Evolutionary conservation across 2,797 vertebrate genomes (phyloP).

Genomic region (Betta splendens): DNA sequence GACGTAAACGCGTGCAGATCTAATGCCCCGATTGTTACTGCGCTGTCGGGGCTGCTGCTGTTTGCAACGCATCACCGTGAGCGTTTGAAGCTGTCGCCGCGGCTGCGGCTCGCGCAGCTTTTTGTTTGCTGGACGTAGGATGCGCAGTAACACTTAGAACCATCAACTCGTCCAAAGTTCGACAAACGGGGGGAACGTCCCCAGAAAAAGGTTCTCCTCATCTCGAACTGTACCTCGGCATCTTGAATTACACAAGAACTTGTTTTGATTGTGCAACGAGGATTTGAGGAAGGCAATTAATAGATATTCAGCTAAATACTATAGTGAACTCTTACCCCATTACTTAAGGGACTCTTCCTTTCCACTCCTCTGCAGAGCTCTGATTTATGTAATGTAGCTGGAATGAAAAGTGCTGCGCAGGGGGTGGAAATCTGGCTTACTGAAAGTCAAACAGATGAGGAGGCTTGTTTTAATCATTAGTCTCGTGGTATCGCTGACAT

Average conservation of each 20-base stretch:
- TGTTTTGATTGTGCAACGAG: slow-evolving; percentile 67
- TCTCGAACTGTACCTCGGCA: slow-evolving; percentile 34
- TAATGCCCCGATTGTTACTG: not conserved
- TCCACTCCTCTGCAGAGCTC: slow-evolving; percentile 58
- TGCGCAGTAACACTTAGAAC: slow-evolving; percentile 11
- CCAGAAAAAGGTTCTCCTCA: slow-evolving; percentile 11
- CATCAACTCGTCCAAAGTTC: slow-evolving; percentile 27
- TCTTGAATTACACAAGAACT: slow-evolving; percentile 54
- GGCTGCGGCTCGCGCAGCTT: slow-evolving; percentile 12
- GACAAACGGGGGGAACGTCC: slow-evolving; percentile 27
- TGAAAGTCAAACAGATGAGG: slow-evolving; percentile 63
- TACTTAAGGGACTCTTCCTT: slow-evolving; percentile 66
- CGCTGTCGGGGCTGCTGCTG: not conserved
- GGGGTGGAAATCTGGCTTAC: slow-evolving; percentile 76
- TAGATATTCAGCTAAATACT: slow-evolving; percentile 34
- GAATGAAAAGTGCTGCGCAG: slow-evolving; percentile 70
- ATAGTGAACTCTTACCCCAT: slow-evolving; percentile 59
- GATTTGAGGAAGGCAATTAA: slow-evolving; percentile 55
- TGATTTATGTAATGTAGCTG: slow-evolving; percentile 77
- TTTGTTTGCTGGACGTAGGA: slow-evolving; percentile 26
- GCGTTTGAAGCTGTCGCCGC: slow-evolving; percentile 6
- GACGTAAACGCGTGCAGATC: too few species aligned
- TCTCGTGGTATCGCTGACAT: slow-evolving; percentile 69
- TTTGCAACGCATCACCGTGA: not conserved
- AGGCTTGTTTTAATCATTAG: slow-evolving; percentile 80